phyloP scores from a whole-genome alignment of 2,113 vertebrate genomes.

The Ceyx cyanopectus region DNA sequence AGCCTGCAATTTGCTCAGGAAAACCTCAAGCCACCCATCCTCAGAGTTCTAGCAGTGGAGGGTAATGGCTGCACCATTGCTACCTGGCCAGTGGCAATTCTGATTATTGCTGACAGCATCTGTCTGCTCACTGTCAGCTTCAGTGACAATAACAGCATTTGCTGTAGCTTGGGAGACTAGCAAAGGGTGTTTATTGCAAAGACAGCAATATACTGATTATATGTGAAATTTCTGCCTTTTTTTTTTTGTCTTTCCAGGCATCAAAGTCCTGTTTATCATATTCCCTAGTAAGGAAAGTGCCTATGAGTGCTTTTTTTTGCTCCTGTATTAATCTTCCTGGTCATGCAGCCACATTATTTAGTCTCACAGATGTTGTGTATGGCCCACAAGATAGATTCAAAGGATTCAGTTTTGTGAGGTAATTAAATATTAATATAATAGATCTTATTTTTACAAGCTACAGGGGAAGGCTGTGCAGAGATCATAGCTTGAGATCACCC shows the following conservation, averaged over 20 bases:
- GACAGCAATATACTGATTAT: not conserved
- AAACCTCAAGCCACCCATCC: not conserved
- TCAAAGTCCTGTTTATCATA: not conserved
- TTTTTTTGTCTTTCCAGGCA: not conserved
- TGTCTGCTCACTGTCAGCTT: not conserved
- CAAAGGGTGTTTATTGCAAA: not conserved
- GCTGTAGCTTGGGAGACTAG: not conserved
- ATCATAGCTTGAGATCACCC: not conserved
- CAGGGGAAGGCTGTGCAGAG: not conserved
- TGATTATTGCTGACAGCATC: not conserved
- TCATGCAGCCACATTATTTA: slow-evolving; percentile 15
- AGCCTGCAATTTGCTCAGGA: not conserved
- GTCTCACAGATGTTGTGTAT: not conserved
- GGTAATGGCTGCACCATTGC: not conserved
- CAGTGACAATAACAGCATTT: not conserved
- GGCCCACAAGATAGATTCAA: slow-evolving; percentile 16
- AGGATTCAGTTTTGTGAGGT: not conserved
- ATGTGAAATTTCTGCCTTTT: not conserved
- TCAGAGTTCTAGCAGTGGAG: not conserved
- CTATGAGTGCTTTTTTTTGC: not conserved
- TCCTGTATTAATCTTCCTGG: slow-evolving; percentile 27
- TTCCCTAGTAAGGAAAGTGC: not conserved
- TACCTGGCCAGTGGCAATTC: not conserved
- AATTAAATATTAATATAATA: slow-evolving; percentile 32
- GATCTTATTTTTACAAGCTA: not conserved